Conservation (phyloP, 1,140 invertebrate genomes). For the Andrena cerasifolii region DNA sequence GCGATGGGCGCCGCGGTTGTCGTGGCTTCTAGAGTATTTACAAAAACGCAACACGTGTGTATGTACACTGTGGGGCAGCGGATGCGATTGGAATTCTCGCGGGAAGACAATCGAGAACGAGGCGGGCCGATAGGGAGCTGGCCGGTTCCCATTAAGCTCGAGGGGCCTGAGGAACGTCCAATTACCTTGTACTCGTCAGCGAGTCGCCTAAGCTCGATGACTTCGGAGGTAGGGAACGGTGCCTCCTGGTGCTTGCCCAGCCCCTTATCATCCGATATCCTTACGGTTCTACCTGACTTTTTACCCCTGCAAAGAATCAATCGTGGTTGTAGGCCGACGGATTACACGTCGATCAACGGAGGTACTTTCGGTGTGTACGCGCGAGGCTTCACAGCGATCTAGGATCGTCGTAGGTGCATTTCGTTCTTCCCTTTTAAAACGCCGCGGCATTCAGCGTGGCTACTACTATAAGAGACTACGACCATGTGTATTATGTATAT, state of each 20-base stretch:
- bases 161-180: constrained; percentile 18
- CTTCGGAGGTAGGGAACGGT: constrained; percentile 80
- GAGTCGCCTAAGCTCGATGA: constrained; percentile 93
- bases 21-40: background rate
- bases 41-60: constrained; percentile 7
- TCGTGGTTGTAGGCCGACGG: constrained; percentile 43
- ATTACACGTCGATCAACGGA: background rate
- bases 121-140: background rate
- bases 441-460: background rate
- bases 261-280: constrained; percentile 72
- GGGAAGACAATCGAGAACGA: background rate
- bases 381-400: constrained; percentile 64
- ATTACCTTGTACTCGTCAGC: constrained; percentile 95
- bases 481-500: background rate
- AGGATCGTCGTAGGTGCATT: constrained; percentile 73
- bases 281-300: constrained; percentile 77
- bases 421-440: constrained; percentile 1
- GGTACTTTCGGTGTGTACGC: background rate
- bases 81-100: background rate
- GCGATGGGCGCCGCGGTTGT: no score
- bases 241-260: constrained; percentile 71
- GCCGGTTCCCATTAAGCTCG: constrained; percentile 12
- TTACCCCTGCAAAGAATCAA: constrained; percentile 77
- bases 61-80: background rate
- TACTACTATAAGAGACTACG: no score